Percentiles rank a stretch among this genome's conserved stretches.
phyloP scores from a whole-genome alignment of 2,888 invertebrate species.

The Anoplius nigerrimus region DNA sequence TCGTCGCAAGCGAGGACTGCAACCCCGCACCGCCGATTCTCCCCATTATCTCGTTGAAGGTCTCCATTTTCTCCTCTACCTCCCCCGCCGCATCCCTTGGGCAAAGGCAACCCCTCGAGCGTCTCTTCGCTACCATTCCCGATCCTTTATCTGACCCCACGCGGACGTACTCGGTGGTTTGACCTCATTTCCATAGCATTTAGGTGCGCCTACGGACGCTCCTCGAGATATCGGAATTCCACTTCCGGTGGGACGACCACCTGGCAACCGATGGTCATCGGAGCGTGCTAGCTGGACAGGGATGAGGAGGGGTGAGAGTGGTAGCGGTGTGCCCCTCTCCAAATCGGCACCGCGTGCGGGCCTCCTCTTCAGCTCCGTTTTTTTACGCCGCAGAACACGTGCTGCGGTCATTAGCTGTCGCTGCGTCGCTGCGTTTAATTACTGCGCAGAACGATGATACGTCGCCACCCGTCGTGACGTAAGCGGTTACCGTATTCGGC shows the following conservation, averaged over 20 bases:
- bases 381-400: conserved; percentile 50
- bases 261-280: conserved; percentile 60
- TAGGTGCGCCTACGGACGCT: conserved; percentile 22
- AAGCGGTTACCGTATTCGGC: conserved; percentile 13
- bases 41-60: conserved; percentile 51
- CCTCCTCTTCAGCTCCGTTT: conserved; percentile 16
- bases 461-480: conserved; percentile 24
- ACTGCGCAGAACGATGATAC: conserved; percentile 24
- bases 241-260: conserved; percentile 67
- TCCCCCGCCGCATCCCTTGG: conserved; percentile 21
- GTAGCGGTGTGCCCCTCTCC: conserved; percentile 17
- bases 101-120: too few relatives aligned
- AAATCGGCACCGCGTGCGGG: conserved; percentile 40
- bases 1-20: conserved; percentile 38
- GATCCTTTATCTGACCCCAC: conserved; percentile 44
- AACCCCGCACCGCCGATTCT: conserved; percentile 36
- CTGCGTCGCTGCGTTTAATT: conserved; percentile 43
- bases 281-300: conserved; percentile 34
- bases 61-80: conserved; percentile 16
- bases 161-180: conserved; percentile 51
- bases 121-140: conserved; percentile 16
- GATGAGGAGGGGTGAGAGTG: conserved; percentile 31
- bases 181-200: conserved; percentile 66
- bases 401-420: conserved; percentile 49
- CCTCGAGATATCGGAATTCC: conserved; percentile 63